phyloP scores from a whole-genome alignment of 2,888 invertebrate genomes.

The Drosophila mimica region DNA sequence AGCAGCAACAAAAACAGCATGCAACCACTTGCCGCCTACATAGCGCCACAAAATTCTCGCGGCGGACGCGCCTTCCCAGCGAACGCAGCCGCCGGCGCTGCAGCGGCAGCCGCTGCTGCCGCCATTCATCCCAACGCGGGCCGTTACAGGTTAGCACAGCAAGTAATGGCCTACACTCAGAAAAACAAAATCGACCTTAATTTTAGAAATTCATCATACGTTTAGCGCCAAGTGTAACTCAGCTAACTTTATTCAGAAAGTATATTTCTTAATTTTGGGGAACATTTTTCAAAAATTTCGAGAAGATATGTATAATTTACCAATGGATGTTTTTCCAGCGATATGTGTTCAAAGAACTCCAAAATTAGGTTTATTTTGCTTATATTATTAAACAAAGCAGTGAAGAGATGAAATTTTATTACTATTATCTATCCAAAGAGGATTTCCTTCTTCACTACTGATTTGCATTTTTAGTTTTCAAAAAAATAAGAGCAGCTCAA shows the following conservation, averaged over 20 bases:
- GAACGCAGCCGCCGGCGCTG: constrained; percentile 86
- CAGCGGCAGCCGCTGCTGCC: constrained; percentile 83
- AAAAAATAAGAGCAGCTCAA: neutral
- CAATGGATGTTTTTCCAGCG: neutral
- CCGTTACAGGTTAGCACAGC: constrained; percentile 82
- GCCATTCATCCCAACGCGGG: constrained; percentile 85
- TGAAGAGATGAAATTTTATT: too few species aligned
- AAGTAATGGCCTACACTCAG: neutral
- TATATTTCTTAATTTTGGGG: neutral
- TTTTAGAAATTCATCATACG: neutral
- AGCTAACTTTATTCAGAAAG: neutral
- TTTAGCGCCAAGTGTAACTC: neutral
- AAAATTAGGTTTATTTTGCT: neutral
- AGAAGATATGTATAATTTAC: neutral
- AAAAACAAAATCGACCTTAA: neutral
- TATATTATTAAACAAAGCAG: neutral
- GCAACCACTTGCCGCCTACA: constrained; percentile 92
- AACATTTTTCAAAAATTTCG: neutral
- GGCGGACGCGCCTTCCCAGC: constrained; percentile 90
- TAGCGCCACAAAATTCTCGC: constrained; percentile 91
- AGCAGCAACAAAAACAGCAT: constrained; percentile 94
- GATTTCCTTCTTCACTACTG: neutral
- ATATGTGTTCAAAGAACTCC: neutral
- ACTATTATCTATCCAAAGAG: too few species aligned
- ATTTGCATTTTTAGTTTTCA: neutral